Conservation (phyloP, 2,888 invertebrate species). For the Pandemis heparana region DNA sequence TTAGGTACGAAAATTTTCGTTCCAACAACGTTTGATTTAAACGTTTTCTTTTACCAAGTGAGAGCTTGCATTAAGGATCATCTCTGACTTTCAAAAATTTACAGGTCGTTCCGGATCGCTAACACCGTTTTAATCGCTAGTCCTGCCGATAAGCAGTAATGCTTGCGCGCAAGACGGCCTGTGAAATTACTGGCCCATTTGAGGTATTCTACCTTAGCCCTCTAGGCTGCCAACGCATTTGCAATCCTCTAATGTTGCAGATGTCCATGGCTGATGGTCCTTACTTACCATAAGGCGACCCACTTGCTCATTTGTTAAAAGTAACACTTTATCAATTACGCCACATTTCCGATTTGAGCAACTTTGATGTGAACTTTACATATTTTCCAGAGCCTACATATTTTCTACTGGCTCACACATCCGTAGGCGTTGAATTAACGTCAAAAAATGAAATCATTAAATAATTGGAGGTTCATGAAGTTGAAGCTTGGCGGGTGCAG, state of each 20-base stretch:
- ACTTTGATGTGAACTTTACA: not conserved
- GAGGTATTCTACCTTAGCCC: not conserved
- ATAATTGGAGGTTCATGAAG: slow-evolving; percentile 34
- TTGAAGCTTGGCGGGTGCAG: slow-evolving; percentile 55
- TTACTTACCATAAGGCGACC: no score
- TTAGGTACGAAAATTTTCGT: not conserved
- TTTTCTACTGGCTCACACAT: not conserved
- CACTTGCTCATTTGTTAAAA: not conserved
- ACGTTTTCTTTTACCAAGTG: not conserved
- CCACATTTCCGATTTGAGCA: not conserved
- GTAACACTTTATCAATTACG: not conserved
- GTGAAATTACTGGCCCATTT: not conserved
- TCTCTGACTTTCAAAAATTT: no score
- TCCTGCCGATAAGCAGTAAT: no score
- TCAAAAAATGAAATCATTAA: slow-evolving; percentile 24
- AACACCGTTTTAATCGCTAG: no score
- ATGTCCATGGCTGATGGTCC: no score
- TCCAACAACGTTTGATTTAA: not conserved
- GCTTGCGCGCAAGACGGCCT: no score
- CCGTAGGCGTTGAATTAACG: slow-evolving; percentile 15
- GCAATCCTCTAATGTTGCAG: no score
- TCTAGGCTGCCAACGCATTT: no score
- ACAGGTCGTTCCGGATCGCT: no score
- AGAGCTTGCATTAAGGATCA: not conserved
- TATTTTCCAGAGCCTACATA: not conserved